A percentile compares a stretch with the other conserved stretches of the same genome.
Evolutionary conservation across 2,888 invertebrate species (phyloP).

Genomic region (Ephialtes manifestator): DNA sequence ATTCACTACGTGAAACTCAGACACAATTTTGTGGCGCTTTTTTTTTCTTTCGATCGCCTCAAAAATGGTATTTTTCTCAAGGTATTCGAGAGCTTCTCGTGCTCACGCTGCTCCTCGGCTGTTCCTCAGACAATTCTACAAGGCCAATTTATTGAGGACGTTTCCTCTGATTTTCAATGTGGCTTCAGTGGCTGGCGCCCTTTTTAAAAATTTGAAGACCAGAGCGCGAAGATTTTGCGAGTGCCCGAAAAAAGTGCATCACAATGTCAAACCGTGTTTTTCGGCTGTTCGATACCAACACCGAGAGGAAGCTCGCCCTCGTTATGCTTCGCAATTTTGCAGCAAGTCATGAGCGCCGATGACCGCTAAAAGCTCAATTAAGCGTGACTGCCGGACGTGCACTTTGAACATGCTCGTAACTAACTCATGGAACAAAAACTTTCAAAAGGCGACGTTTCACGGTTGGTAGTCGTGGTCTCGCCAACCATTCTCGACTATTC

Average conservation of each 20-base stretch:
- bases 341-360: conserved; percentile 54
- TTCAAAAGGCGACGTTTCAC: conserved; percentile 33
- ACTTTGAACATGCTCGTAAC: not conserved
- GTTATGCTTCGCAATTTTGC: conserved; percentile 25
- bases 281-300: conserved; percentile 5
- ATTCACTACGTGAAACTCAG: not conserved
- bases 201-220: no score
- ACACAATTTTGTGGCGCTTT: no score
- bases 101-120: no score
- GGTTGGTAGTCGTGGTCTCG: not conserved
- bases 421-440: not conserved
- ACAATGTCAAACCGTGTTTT: not conserved
- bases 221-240: no score
- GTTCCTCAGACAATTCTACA: no score
- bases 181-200: no score
- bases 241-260: no score
- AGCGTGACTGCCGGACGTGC: conserved; percentile 38
- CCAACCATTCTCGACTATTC: not conserved
- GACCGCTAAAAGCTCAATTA: conserved; percentile 75
- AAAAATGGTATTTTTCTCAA: no score
- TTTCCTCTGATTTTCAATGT: no score
- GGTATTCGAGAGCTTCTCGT: no score
- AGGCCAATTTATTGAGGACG: no score
- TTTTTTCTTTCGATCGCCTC: no score
- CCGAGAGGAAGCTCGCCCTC: not conserved